phyloP scores from a whole-genome alignment of 2,888 invertebrate species.

The Heterodera filipjevi region DNA sequence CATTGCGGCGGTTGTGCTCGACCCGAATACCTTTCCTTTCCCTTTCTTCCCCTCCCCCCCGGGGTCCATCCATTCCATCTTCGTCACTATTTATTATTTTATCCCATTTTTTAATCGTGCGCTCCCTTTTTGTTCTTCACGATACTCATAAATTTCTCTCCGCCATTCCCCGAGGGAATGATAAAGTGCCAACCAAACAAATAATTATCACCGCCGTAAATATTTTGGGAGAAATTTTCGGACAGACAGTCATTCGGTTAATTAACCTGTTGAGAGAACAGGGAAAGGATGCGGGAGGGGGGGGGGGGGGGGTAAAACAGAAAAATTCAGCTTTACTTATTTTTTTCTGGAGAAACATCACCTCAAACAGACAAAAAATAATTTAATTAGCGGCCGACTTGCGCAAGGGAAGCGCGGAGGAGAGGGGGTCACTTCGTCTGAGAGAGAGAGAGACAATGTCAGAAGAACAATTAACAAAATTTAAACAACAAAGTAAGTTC shows the following conservation, averaged over 20 bases:
- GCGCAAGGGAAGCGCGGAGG: too few species aligned
- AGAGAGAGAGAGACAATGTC: too few species aligned
- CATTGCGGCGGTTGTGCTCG: not conserved
- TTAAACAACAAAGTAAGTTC: not conserved
- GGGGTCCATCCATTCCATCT: not conserved
- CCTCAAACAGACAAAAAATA: too few species aligned
- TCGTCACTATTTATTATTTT: conserved; percentile 11
- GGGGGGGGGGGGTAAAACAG: not conserved
- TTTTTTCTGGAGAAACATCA: too few species aligned
- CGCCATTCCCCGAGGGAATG: not conserved
- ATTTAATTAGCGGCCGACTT: too few species aligned
- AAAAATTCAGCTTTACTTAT: not conserved
- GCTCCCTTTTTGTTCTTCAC: not conserved
- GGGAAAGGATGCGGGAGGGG: not conserved
- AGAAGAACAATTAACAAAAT: not conserved
- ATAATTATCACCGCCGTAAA: not conserved
- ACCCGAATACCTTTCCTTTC: not conserved
- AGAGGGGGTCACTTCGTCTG: too few species aligned
- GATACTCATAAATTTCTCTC: not conserved
- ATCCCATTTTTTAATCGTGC: conserved; percentile 8
- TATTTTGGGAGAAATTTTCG: not conserved
- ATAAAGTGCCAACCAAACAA: conserved; percentile 8
- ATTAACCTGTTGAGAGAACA: not conserved
- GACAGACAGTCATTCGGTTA: not conserved
- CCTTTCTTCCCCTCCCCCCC: not conserved